Percentiles rank a stretch among this genome's conserved stretches.
These are phyloP conservation scores for Propsilocerus akamusi DNA, from an alignment of 1,140 invertebrate genomes.

Conservation along the genomic window DNA sequence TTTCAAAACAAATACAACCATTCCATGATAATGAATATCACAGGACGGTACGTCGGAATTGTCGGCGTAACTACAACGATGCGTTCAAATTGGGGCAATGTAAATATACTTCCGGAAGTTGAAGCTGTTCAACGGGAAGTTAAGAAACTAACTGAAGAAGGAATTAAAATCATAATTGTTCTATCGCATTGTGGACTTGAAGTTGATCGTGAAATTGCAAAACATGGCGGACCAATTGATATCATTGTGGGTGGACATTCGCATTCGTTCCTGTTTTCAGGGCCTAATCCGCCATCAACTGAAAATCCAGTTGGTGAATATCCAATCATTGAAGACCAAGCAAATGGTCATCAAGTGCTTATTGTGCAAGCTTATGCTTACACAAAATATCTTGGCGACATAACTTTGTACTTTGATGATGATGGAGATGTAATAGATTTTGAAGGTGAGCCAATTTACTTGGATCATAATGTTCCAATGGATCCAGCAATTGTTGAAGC, in stretches of 20 bases:
- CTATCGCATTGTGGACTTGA: constrained; percentile 65
- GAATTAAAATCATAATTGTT: constrained; percentile 61
- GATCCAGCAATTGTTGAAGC: constrained; percentile 19
- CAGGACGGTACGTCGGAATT: constrained; percentile 51
- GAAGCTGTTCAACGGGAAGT: constrained; percentile 46
- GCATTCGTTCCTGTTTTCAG: constrained; percentile 55
- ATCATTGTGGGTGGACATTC: constrained; percentile 66
- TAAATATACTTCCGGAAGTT: constrained; percentile 47
- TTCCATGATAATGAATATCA: constrained; percentile 33
- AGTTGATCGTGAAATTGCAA: constrained; percentile 51
- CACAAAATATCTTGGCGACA: constrained; percentile 42
- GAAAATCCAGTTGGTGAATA: constrained; percentile 37
- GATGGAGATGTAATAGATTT: constrained; percentile 39
- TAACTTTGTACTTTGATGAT: constrained; percentile 43
- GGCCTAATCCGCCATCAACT: constrained; percentile 29
- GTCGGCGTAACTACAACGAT: constrained; percentile 45
- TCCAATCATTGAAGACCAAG: constrained; percentile 40
- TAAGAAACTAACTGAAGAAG: constrained; percentile 32
- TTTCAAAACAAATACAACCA: constrained; percentile 40
- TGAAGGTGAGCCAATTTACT: constrained; percentile 45
- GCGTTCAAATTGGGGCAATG: constrained; percentile 30
- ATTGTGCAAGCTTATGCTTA: constrained; percentile 37
- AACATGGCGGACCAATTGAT: constrained; percentile 53
- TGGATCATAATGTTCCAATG: constrained; percentile 37
- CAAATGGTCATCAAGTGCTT: constrained; percentile 32